Percentiles rank a stretch among this genome's conserved stretches.
These are phyloP conservation scores for Herpailurus yagouaroundi DNA, from an alignment of 2,113 vertebrate genomes.

Conservation along the genomic window DNA sequence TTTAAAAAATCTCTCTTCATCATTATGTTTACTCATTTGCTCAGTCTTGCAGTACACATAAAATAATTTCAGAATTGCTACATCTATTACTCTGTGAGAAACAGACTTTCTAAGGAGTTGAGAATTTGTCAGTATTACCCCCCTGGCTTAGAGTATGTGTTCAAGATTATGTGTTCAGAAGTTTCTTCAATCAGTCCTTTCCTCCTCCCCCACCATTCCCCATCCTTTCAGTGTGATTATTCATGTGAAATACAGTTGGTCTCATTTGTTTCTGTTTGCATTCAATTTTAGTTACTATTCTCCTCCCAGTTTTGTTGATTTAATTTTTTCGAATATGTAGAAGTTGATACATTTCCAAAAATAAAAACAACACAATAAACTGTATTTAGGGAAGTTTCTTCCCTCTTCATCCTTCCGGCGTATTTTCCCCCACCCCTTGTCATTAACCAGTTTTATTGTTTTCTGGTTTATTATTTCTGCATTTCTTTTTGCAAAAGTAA, in stretches of 20 bases:
- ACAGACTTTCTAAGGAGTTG: not conserved
- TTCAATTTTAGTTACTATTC: conserved; percentile 5
- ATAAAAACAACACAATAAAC: not conserved
- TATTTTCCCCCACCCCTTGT: not conserved
- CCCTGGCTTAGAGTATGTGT: not conserved
- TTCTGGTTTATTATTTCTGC: not conserved
- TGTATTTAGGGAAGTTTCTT: not conserved
- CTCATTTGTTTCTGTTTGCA: not conserved
- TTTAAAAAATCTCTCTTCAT: not conserved
- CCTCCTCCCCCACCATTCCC: accelerated
- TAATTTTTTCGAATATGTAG: conserved; percentile 23
- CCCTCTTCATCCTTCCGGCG: not conserved
- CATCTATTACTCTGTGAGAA: not conserved
- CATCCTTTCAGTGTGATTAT: not conserved
- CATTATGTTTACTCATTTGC: conserved; percentile 8
- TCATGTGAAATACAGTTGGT: not conserved
- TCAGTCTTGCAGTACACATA: not conserved
- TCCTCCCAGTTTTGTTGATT: not conserved
- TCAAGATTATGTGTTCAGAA: not conserved
- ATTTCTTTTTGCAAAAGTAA: conserved; percentile 54
- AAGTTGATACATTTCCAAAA: conserved; percentile 19
- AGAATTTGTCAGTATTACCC: not conserved
- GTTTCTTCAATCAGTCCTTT: not conserved
- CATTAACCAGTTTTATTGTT: conserved; percentile 43
- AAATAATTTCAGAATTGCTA: conserved; percentile 19